Base-by-base conservation (phyloP, 2,113 vertebrate species). In the Loxodonta africana region DNA sequence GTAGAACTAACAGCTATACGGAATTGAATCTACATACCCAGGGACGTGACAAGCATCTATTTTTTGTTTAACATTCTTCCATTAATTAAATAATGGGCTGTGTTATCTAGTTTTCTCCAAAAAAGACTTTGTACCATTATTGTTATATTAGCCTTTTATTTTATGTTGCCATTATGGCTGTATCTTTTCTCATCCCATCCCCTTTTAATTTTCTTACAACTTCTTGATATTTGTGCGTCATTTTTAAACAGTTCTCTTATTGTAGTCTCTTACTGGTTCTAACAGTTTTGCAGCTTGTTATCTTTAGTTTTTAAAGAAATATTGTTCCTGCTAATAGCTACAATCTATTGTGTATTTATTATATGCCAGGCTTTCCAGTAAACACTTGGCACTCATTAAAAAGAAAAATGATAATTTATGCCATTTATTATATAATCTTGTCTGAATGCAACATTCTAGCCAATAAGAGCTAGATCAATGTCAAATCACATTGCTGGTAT, bases 301-400 rank as follows among this genome's bases (percentile, higher is more conserved):
- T 60, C 9, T 65, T 94, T 71, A 86, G 30, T 37, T 91, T 93
- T 53, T 53, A 81, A 84, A 44, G 63, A 95, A 73, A 83, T 12
- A 37, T 30, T 37, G 28, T 46, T 63, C 3, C 18, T 91, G 63
- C 30, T 84, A 74, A 14, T 33, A 80, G 62, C 9, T 86, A 17
- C 46, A 25, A 73, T 77, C 37, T 76, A 9, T 74, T 62, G 1
- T 82, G 25, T 0, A 37, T 48, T 7, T 78, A 46, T 71, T n/a
- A 51, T 37, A 83, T 87, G 18, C 5, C n/a, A 90, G 48, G 15
- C 23, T 87, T 8, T 63, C 48, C 15, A 25, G 14, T 85, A 53
- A 82, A 71, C 7, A 53, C 0, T 77, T 65, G 10, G 7, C 23
- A 94, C 37, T 46, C 0, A 26, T 53, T 96, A n/a, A 78, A 53